phyloP scores from a whole-genome alignment of 2,888 invertebrate species.

The Ornithoptera alexandrae region DNA sequence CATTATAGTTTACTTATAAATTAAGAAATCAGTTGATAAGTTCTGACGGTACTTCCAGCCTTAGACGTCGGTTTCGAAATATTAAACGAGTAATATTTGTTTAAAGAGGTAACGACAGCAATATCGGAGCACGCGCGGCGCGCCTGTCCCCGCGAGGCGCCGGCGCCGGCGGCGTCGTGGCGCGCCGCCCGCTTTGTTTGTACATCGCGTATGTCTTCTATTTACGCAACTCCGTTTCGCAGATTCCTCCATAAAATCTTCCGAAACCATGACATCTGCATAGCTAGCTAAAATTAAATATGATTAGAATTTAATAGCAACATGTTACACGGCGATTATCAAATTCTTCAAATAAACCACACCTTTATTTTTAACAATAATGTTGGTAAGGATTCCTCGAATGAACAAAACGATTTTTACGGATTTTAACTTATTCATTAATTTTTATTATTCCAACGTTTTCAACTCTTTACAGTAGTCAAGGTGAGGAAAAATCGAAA shows the following conservation, averaged over 20 bases:
- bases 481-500: no score
- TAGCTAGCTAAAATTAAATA: slow-evolving; percentile 38
- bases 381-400: neutral
- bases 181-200: slow-evolving; percentile 64
- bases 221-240: slow-evolving; percentile 68
- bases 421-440: no score
- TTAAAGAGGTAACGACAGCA: slow-evolving; percentile 25
- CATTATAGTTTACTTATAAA: neutral
- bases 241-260: slow-evolving; percentile 57
- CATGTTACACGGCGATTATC: neutral
- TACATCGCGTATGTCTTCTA: slow-evolving; percentile 66
- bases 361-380: neutral
- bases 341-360: neutral
- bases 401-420: no score
- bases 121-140: slow-evolving; percentile 21
- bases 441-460: no score
- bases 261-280: slow-evolving; percentile 48
- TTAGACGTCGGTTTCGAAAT: slow-evolving; percentile 20
- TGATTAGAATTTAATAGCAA: neutral
- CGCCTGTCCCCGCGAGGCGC: slow-evolving; percentile 40
- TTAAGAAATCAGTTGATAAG: slow-evolving; percentile 1
- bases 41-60: slow-evolving; percentile 5
- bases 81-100: slow-evolving; percentile 19
- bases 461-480: no score
- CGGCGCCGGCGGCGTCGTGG: slow-evolving; percentile 54